Percentiles rank a stretch among this genome's conserved stretches.
Conservation (phyloP, 2,797 vertebrate species). For the Hemitrygon akajei region DNA sequence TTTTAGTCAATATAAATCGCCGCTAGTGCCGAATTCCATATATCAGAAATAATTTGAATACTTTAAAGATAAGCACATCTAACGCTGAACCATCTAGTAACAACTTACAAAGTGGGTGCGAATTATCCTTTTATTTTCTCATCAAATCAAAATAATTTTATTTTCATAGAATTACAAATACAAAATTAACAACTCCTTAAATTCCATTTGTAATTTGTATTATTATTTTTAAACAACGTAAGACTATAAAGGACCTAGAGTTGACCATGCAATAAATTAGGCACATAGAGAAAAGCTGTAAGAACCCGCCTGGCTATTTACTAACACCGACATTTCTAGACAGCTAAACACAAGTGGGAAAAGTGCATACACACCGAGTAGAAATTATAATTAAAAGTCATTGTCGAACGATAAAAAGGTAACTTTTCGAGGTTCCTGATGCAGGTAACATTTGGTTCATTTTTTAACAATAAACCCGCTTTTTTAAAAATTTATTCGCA, state of each 20-base stretch:
- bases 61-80: neutral
- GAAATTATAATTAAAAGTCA: slow-evolving; percentile 49
- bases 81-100: neutral
- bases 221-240: slow-evolving; percentile 64
- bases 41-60: neutral
- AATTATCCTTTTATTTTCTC: slow-evolving; percentile 57
- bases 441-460: slow-evolving; percentile 36
- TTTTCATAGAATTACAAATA: slow-evolving; percentile 62
- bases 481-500: neutral
- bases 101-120: slow-evolving; percentile 43
- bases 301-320: slow-evolving; percentile 59
- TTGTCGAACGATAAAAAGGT: slow-evolving; percentile 12
- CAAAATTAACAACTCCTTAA: slow-evolving; percentile 68
- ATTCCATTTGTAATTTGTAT: slow-evolving; percentile 58
- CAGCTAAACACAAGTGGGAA: slow-evolving; percentile 47
- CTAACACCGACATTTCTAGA: slow-evolving; percentile 34
- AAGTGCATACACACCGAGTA: slow-evolving; percentile 71
- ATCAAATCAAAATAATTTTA: slow-evolving; percentile 66
- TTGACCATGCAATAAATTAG: slow-evolving; percentile 86
- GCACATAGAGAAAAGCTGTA: slow-evolving; percentile 62
- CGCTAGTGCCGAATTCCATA: neutral
- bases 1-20: neutral
- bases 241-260: slow-evolving; percentile 60
- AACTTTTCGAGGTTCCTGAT: slow-evolving; percentile 27
- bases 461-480: slow-evolving; percentile 30